phyloP scores from a whole-genome alignment of 2,888 invertebrate genomes.

The Tipula unca region DNA sequence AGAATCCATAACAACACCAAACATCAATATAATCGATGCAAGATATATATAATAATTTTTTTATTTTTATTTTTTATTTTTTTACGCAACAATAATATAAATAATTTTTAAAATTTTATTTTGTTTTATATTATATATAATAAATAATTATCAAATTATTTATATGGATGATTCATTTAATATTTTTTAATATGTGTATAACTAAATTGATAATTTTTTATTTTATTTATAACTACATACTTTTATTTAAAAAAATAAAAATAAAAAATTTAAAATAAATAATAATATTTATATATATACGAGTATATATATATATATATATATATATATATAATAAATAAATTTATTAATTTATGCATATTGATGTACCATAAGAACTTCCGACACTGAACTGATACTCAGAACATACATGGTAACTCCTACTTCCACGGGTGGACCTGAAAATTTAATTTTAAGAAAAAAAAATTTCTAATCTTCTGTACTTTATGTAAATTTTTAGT shows the following conservation, averaged over 20 bases:
- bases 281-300: constrained; percentile 9
- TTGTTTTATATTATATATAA: neutral
- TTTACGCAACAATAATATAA: neutral
- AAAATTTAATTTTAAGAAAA: constrained; percentile 39
- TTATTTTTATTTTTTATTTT: neutral
- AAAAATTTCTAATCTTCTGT: neutral
- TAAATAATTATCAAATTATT: neutral
- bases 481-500: neutral
- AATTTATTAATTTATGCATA: constrained; percentile 41
- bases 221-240: neutral
- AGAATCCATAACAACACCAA: constrained; percentile 19
- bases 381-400: constrained; percentile 96
- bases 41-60: constrained; percentile 1
- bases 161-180: neutral
- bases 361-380: constrained; percentile 90
- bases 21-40: constrained; percentile 18
- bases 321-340: neutral
- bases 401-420: constrained; percentile 97
- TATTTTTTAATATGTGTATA: neutral
- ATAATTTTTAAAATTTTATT: neutral
- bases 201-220: neutral
- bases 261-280: neutral
- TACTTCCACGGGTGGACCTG: constrained; percentile 96
- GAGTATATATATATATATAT: too few species aligned
- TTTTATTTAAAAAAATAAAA: neutral